Evolutionary conservation across 35 echinoderm and acorn worm species (phyloP).

Genomic region (Acanthaster planci): DNA sequence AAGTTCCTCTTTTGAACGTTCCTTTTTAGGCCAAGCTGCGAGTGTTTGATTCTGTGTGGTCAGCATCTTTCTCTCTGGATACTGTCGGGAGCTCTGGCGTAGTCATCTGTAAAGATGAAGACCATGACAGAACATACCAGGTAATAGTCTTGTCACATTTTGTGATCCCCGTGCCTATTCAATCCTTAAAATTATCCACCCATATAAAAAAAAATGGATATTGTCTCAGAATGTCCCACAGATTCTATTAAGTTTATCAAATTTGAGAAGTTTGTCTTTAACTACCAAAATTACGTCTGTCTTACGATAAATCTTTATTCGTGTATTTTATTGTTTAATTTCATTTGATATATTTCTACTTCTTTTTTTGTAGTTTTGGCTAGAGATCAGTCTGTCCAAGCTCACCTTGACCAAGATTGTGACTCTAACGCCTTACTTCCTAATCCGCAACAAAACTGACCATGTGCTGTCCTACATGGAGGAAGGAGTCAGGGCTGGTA

Average conservation of each 20-base stretch:
- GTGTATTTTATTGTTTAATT: too few relatives aligned
- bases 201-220: too few relatives aligned
- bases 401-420: slow-evolving; percentile 95
- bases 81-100: slow-evolving; percentile 98
- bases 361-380: slow-evolving; percentile 82
- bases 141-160: slow-evolving; percentile 27
- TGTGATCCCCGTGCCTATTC: too few relatives aligned
- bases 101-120: slow-evolving; percentile 92
- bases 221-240: too few relatives aligned
- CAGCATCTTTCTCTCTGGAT: slow-evolving; percentile 79
- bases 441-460: slow-evolving; percentile 83
- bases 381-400: slow-evolving; percentile 90
- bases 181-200: too few relatives aligned
- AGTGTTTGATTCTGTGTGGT: slow-evolving; percentile 97
- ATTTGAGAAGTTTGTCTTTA: too few relatives aligned
- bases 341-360: not conserved
- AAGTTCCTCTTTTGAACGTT: not conserved
- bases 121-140: slow-evolving; percentile 93
- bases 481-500: slow-evolving; percentile 91
- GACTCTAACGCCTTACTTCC: slow-evolving; percentile 91
- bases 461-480: slow-evolving; percentile 80
- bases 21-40: slow-evolving; percentile 89
- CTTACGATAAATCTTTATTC: too few relatives aligned
- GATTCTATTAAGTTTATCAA: too few relatives aligned
- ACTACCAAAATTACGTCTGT: too few relatives aligned